Conservation (phyloP, 2,888 invertebrate genomes). For the Craniophora ligustri region DNA sequence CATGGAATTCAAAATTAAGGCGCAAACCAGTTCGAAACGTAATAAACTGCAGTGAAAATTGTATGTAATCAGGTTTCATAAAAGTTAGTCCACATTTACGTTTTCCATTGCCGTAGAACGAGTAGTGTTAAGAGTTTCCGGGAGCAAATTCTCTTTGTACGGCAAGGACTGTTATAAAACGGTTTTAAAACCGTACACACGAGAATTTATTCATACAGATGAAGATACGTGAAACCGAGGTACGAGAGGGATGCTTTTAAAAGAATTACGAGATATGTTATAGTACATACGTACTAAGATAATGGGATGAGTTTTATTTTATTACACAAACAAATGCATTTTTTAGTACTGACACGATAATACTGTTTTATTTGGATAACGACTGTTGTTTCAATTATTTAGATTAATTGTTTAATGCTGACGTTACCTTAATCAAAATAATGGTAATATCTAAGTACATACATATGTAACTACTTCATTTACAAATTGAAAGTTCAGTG, state of each 20-base stretch:
- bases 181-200: constrained; percentile 45
- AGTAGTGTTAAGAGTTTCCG: constrained; percentile 43
- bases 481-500: no score
- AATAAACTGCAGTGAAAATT: constrained; percentile 39
- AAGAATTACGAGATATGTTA: constrained; percentile 30
- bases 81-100: constrained; percentile 43
- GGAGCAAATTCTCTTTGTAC: constrained; percentile 50
- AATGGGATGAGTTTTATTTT: constrained; percentile 19
- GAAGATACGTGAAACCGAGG: constrained; percentile 29
- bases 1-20: constrained; percentile 26
- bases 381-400: neutral
- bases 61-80: constrained; percentile 43
- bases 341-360: neutral
- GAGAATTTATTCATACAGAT: constrained; percentile 41
- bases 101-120: constrained; percentile 35
- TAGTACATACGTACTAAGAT: constrained; percentile 12
- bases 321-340: constrained; percentile 11
- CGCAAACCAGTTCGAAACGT: constrained; percentile 18
- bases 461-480: neutral
- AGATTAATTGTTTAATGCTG: neutral
- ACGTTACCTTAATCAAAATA: neutral
- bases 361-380: neutral
- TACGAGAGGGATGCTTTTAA: constrained; percentile 38
- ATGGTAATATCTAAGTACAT: no score
- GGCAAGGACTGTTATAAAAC: constrained; percentile 39